Percentiles rank a stretch among this genome's conserved stretches.
Conservation (phyloP, 2,113 vertebrate species). For the Centropus bengalensis region DNA sequence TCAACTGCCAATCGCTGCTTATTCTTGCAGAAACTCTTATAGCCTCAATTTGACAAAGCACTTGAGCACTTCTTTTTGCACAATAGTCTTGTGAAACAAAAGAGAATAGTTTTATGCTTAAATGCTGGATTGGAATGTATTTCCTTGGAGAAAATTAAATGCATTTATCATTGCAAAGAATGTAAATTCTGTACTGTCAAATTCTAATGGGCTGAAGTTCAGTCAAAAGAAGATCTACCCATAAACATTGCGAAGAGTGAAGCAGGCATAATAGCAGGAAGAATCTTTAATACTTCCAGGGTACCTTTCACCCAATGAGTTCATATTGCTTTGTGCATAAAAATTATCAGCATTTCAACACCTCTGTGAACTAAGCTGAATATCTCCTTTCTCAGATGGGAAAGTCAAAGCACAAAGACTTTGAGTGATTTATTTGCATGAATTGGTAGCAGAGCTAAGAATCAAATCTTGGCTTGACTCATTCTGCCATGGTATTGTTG, state of each 20-base stretch:
- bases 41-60: not conserved
- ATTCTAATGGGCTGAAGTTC: constrained; percentile 28
- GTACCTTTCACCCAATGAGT: not conserved
- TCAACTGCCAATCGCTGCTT: not conserved
- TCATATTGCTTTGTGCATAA: constrained; percentile 13
- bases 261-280: not conserved
- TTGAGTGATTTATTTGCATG: constrained; percentile 63
- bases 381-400: constrained; percentile 55
- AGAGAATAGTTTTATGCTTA: not conserved
- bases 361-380: constrained; percentile 42
- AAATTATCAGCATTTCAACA: constrained; percentile 58
- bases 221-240: constrained; percentile 1
- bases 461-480: constrained; percentile 29
- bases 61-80: not conserved
- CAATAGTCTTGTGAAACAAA: constrained; percentile 14
- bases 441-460: constrained; percentile 43
- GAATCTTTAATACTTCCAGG: constrained; percentile 30
- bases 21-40: not conserved
- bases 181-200: constrained; percentile 21
- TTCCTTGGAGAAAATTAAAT: constrained; percentile 33
- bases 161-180: constrained; percentile 34
- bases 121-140: not conserved
- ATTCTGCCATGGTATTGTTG: constrained; percentile 17
- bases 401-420: constrained; percentile 49
- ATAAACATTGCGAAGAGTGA: not conserved